These are phyloP conservation scores for Athalia circularis DNA, from an alignment of 2,888 invertebrate genomes.

Conservation along the genomic window DNA sequence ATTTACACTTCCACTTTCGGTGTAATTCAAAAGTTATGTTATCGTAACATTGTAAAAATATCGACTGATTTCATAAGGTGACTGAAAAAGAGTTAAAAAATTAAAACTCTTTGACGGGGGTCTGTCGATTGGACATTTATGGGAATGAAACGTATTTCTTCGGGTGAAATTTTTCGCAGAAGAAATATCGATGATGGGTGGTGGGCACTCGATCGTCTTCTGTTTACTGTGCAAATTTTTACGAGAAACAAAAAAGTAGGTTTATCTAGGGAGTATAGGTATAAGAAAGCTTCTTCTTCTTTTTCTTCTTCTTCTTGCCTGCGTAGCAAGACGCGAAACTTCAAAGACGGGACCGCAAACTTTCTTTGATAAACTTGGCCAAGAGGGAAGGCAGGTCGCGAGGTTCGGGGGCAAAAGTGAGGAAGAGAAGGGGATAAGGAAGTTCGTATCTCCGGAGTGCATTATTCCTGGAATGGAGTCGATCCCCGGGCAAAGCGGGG, in stretches of 20 bases:
- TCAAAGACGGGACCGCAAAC: slow-evolving; percentile 44
- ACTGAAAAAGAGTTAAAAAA: not conserved
- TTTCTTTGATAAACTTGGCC: slow-evolving; percentile 44
- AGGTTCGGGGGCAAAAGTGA: not conserved
- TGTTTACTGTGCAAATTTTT: slow-evolving; percentile 18
- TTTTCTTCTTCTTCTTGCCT: not conserved
- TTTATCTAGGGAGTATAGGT: not conserved
- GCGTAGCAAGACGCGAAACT: slow-evolving; percentile 35
- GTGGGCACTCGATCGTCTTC: slow-evolving; percentile 2
- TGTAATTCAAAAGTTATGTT: slow-evolving; percentile 50
- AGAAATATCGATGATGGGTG: not conserved
- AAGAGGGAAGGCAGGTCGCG: slow-evolving; percentile 30
- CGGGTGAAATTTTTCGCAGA: not conserved
- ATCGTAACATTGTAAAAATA: slow-evolving; percentile 12
- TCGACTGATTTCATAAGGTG: too few species aligned
- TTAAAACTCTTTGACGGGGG: not conserved
- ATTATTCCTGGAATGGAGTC: slow-evolving; percentile 47
- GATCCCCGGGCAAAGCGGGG: slow-evolving; percentile 40
- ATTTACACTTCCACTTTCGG: slow-evolving; percentile 60
- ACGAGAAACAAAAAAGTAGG: not conserved
- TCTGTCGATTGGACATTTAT: not conserved
- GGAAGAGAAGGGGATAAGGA: slow-evolving; percentile 21
- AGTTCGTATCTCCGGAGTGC: slow-evolving; percentile 47
- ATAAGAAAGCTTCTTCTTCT: slow-evolving; percentile 1
- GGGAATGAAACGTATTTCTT: not conserved